Conservation (phyloP, 2,113 vertebrate species). For the Phalacrocorax aristotelis region DNA sequence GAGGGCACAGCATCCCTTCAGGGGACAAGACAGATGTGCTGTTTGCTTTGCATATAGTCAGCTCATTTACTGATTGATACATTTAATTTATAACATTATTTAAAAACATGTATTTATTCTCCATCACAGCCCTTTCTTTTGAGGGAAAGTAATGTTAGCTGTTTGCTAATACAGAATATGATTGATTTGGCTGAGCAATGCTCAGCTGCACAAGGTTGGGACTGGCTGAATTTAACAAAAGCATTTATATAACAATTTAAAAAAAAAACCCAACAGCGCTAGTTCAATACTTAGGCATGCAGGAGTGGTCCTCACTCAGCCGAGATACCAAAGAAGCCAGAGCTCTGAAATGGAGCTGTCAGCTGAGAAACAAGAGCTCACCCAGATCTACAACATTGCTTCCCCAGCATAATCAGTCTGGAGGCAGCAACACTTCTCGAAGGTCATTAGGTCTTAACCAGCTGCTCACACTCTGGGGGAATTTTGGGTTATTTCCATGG, state of each 20-base stretch:
- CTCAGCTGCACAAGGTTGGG: background rate
- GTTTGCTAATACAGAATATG: background rate
- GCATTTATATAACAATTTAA: background rate
- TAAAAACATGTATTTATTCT: background rate
- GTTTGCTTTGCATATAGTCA: background rate
- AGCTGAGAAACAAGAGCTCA: background rate
- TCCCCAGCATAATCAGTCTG: background rate
- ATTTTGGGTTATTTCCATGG: background rate
- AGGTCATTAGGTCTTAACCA: background rate
- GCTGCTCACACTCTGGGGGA: background rate
- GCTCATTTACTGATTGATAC: background rate
- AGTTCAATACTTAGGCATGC: background rate
- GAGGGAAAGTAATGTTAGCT: background rate
- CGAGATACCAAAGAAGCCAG: background rate
- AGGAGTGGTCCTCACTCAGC: background rate
- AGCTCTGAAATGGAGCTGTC: background rate
- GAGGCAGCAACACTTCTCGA: background rate
- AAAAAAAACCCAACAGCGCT: background rate
- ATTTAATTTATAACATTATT: background rate
- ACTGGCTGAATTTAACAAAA: background rate
- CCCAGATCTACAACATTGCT: background rate
- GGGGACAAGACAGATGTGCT: background rate
- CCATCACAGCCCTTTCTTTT: background rate
- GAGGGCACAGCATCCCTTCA: background rate
- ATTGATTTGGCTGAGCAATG: background rate